Percentiles rank a stretch among this genome's conserved stretches.
phyloP scores from a whole-genome alignment of 1,140 invertebrate genomes.

The Drosophila hydei region DNA sequence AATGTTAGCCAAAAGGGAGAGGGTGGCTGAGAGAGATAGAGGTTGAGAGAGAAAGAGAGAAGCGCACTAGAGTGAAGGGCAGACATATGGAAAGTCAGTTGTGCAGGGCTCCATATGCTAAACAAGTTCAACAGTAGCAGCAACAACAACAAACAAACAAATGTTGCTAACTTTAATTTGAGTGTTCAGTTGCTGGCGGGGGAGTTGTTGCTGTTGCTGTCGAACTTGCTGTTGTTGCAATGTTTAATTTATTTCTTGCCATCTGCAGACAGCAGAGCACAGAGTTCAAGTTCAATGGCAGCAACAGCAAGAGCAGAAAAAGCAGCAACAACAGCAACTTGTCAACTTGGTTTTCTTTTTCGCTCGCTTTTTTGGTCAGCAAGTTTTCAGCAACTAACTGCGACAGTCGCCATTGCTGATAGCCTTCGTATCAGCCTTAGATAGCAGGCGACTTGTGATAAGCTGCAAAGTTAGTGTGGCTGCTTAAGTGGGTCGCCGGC shows the following conservation, averaged over 20 bases:
- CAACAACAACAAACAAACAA: constrained; percentile 19
- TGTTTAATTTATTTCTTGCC: constrained; percentile 58
- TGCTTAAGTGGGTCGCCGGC: constrained; percentile 57
- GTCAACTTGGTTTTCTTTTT: constrained; percentile 3
- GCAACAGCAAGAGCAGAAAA: constrained; percentile 13
- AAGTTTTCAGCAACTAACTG: not conserved
- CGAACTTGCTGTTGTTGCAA: constrained; percentile 23
- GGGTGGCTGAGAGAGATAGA: constrained; percentile 33
- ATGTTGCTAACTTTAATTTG: constrained; percentile 68
- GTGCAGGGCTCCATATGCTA: constrained; percentile 52
- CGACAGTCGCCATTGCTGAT: constrained; percentile 7
- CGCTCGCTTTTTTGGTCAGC: constrained; percentile 13
- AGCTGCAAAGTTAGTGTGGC: constrained; percentile 26
- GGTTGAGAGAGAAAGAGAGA: constrained; percentile 21
- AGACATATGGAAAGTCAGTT: constrained; percentile 23
- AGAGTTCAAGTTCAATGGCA: constrained; percentile 76
- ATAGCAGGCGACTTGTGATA: constrained; percentile 31
- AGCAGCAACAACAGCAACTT: constrained; percentile 9
- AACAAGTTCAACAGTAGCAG: constrained; percentile 26
- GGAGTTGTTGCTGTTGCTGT: constrained; percentile 24
- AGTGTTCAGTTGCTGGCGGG: constrained; percentile 51
- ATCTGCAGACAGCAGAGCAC: constrained; percentile 59
- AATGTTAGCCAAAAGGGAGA: constrained; percentile 38
- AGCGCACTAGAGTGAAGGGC: constrained; percentile 3
- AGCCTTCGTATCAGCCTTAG: constrained; percentile 25